Evolutionary conservation across 2,797 vertebrate genomes (phyloP).

Genomic region (Ctenopoma multispine): DNA sequence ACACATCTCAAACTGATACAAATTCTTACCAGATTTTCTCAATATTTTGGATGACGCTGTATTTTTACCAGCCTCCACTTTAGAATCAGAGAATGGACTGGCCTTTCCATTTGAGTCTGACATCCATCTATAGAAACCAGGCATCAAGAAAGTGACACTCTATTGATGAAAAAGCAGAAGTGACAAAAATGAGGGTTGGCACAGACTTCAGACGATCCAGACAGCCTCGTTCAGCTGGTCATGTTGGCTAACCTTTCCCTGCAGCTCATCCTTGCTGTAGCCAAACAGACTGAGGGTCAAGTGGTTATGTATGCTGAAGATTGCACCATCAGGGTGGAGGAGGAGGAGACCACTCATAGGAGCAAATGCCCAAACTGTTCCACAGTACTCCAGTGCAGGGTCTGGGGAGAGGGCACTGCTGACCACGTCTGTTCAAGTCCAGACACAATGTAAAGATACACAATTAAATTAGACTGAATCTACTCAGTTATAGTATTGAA

Average conservation of each 20-base stretch:
- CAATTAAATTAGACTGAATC: not conserved
- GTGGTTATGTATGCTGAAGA: constrained; percentile 87
- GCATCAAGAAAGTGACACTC: constrained; percentile 93
- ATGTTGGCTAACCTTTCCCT: constrained; percentile 87
- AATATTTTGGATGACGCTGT: constrained; percentile 42
- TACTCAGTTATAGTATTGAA: not conserved
- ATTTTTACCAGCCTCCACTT: constrained; percentile 44
- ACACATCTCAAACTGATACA: not conserved
- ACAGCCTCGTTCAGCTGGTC: constrained; percentile 8
- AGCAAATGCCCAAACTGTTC: constrained; percentile 88
- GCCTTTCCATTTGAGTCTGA: constrained; percentile 62
- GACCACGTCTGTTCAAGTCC: constrained; percentile 42
- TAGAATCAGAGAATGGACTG: constrained; percentile 57
- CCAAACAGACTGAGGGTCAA: constrained; percentile 90
- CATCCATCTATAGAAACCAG: constrained; percentile 91
- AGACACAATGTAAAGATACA: constrained; percentile 3
- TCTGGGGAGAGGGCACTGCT: constrained; percentile 20
- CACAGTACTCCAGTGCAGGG: constrained; percentile 80
- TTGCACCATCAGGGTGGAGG: constrained; percentile 87
- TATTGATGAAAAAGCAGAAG: constrained; percentile 71
- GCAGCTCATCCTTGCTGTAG: constrained; percentile 87
- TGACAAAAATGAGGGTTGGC: constrained; percentile 41
- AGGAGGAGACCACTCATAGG: constrained; percentile 90
- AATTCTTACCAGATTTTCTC: constrained; percentile 61
- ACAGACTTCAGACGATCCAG: not conserved